Evolutionary conservation across 2,888 invertebrate genomes (phyloP), one percentile per base, ranked within the genome.

Genomic region (Drosophila stalkeri): DNA sequence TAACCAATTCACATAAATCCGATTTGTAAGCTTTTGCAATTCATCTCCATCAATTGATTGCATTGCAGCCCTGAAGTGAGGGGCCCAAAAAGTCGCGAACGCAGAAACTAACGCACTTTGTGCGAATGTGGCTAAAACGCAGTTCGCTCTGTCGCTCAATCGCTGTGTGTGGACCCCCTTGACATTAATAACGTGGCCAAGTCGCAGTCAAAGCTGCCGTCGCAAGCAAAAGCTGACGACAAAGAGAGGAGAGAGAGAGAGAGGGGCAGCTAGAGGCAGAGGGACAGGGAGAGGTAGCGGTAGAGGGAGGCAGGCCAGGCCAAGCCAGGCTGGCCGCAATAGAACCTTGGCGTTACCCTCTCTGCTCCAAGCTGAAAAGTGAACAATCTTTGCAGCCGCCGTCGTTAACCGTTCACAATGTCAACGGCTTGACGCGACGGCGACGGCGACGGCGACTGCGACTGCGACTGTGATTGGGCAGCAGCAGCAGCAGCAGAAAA

Each of bases 31-130:
- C 49, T 12, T n/a, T n/a, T n/a, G 49, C 31, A 11, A 49, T 49
- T 31, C 12, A n/a, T 49, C 49, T 11, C 11, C 31, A 18, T 18
- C 31, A 46, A 7, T 44, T 11, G 1, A 44, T 1, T 46, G 46
- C 46, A 23, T 4, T 46, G 46, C 46, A 46, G 46, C 46, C 67
- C 67, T 67, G 67, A 68, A 73, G 83, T 82, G 82, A 82, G 57
- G 59, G 75, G 71, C 39, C 39, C 54, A 39, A 54, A 37, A 59
- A 62, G 47, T 27, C 33, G 44, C 51, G 41, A 64, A 75, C 75
- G 82, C 82, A 87, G 88, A 89, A 89, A 77, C 81, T 81, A 86
- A 89, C 86, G 86, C 86, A 87, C 90, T 87, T 89, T 87, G 51
- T 51, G 87, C 64, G 75, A 85, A 82, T 64, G 66, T 60, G 61